phyloP scores from a whole-genome alignment of 2,888 invertebrate species.

The Heteromyza rotundicornis region DNA sequence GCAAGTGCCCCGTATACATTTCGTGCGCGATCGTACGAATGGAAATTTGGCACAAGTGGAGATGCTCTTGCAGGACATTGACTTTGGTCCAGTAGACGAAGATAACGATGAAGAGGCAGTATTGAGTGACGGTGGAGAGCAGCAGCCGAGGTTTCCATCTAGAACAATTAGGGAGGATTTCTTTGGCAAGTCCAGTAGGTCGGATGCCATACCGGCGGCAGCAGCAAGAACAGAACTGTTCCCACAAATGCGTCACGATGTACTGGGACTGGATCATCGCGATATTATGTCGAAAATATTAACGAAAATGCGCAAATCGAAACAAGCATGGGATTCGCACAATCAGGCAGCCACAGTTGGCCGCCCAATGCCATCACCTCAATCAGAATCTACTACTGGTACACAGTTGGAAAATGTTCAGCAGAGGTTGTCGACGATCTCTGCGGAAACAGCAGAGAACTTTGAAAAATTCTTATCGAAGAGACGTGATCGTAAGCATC shows the following conservation, averaged over 20 bases:
- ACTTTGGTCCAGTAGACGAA: constrained; percentile 72
- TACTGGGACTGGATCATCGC: constrained; percentile 73
- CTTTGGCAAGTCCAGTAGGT: constrained; percentile 41
- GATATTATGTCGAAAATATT: constrained; percentile 68
- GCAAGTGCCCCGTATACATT: constrained; percentile 74
- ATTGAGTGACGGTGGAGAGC: background rate
- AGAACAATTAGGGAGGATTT: constrained; percentile 25
- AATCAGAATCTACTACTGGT: background rate
- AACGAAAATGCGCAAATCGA: constrained; percentile 65
- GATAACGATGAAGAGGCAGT: constrained; percentile 16
- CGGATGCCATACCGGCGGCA: constrained; percentile 55
- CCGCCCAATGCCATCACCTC: background rate
- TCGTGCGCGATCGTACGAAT: constrained; percentile 74
- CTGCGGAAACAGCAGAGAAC: constrained; percentile 30
- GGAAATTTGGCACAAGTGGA: constrained; percentile 68
- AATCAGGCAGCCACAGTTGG: constrained; percentile 26
- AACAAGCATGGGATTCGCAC: constrained; percentile 65
- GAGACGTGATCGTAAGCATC: constrained; percentile 42
- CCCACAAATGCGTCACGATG: constrained; percentile 75
- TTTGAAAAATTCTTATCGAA: constrained; percentile 44
- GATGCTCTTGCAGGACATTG: constrained; percentile 67
- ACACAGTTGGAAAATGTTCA: constrained; percentile 11
- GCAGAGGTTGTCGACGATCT: constrained; percentile 28
- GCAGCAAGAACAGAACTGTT: constrained; percentile 45
- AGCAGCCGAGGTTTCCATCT: background rate